These are phyloP conservation scores for Xiphias gladius DNA, from an alignment of 2,113 vertebrate species.

Conservation along the genomic window DNA sequence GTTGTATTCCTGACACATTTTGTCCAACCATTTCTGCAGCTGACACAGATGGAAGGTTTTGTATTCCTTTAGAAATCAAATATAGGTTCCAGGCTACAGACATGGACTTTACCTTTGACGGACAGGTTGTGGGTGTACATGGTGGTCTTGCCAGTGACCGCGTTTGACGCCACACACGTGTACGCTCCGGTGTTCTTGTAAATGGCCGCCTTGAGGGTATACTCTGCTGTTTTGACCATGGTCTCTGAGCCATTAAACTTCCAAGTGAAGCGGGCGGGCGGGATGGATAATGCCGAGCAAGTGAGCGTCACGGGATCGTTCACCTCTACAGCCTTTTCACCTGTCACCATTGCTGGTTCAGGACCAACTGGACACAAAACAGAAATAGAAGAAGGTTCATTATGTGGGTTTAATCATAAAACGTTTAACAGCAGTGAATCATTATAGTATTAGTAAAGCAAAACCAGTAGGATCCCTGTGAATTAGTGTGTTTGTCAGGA, in stretches of 20 bases:
- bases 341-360: neutral
- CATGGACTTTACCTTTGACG: conserved; percentile 74
- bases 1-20: too few relatives aligned
- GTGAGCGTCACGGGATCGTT: accelerated
- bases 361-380: conserved; percentile 77
- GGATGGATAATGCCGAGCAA: conserved; percentile 62
- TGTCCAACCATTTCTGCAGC: too few relatives aligned
- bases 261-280: conserved; percentile 74
- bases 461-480: too few relatives aligned
- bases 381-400: neutral
- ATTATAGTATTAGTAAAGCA: too few relatives aligned
- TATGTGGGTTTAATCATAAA: neutral
- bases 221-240: accelerated
- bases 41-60: too few relatives aligned
- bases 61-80: too few relatives aligned
- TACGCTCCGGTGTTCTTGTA: conserved; percentile 72
- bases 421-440: neutral
- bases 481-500: too few relatives aligned
- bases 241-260: conserved; percentile 67
- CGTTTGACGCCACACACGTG: conserved; percentile 74
- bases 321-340: neutral
- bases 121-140: neutral
- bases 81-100: neutral
- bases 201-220: accelerated
- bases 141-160: conserved; percentile 52